Evolutionary conservation across 2,888 invertebrate genomes (phyloP), one percentile per base, ranked within the genome.

Genomic region (Xiphydria camelus): DNA sequence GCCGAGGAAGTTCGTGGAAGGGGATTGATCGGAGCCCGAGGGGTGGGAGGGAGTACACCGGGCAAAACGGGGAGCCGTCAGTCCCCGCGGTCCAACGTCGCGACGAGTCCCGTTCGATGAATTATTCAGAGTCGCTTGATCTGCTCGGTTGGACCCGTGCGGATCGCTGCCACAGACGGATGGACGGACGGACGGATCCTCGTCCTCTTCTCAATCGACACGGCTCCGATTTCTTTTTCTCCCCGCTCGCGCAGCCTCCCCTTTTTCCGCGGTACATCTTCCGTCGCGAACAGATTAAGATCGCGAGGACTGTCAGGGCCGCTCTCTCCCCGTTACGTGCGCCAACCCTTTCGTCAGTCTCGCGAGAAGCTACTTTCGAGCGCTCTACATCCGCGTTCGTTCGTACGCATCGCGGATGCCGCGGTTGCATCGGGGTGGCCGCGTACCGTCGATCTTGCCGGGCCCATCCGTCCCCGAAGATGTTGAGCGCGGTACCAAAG

Each of bases 61-160:
- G n/a, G n/a, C n/a, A n/a, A 59, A 54, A 54, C 49, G 50, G 49
- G 43, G 41, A 48, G 46, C 47, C 49, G 50, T 49, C 53, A 14
- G 49, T 12, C 51, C 46, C 50, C 50, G 42, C 23, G 17, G 35
- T n/a, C n/a, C n/a, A n/a, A n/a, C n/a, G 15, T 6, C n/a, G 12
- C 50, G 43, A 45, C 49, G 51, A 57, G 52, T 50, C 46, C 29
- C 39, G 45, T 56, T 41, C 64, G 55, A 70, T 70, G 71, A 71
- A 70, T 71, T 62, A 70, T 71, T 71, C 70, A 71, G 64, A 62
- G 63, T 64, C 58, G 64, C 68, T 63, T 64, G 62, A 66, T 64
- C 64, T 57, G 63, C 55, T 61, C 57, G 59, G 59, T 51, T 37
- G 58, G 52, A 14, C 15, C 29, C 15, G 55, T 57, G 50, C 45